Base-by-base conservation (phyloP, 1,140 invertebrate species). In the Heterodera schachtii region DNA sequence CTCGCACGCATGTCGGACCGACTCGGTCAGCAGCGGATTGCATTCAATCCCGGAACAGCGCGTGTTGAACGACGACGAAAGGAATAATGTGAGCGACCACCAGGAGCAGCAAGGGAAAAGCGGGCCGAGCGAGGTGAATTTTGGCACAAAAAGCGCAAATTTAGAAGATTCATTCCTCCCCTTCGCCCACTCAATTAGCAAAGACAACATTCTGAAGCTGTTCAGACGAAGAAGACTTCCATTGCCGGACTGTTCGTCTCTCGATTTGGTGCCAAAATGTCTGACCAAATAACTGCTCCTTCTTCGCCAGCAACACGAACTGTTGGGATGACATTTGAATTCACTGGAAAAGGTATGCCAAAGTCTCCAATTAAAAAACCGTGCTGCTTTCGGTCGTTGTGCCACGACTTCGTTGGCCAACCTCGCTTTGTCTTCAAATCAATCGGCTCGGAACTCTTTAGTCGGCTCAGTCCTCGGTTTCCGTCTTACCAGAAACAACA, bases 171-270 rank as follows among this genome's bases (percentile, higher is more conserved):
- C 31, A 31, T 31, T 31, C 31, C 1, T 31, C 31, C 31, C 31
- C 31, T 31, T 31, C 31, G 31, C 31, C 31, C 31, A 31, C 31
- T 31, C 31, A 31, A 31, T 57, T 16, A 21, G n/a, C n/a, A 21
- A 60, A 21, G 75, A 46, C 70, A 52, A 21, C 78, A 6, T 52
- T 9, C 46, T 13, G 43, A 6, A 31, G 31, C 31, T 49, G 7
- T 44, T n/a, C 31, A 47, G n/a, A 8, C 43, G 31, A 82, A 82
- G 49, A 82, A 82, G 79, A 82, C 60, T 43, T 82, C 80, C 11
- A 82, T 82, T 60, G 81, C 67, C 43, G 81, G 81, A 3, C 21
- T 82, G n/a, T 70, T 82, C 16, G 44, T 66, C 31, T 82, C 60
- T 21, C 77, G 80, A 5, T 44, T 71, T 52, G 69, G 78, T 41